A percentile compares a stretch with the other conserved stretches of the same genome.
Conservation (phyloP, 2,797 vertebrate species). For the Pseudotriccus pelzelni region DNA sequence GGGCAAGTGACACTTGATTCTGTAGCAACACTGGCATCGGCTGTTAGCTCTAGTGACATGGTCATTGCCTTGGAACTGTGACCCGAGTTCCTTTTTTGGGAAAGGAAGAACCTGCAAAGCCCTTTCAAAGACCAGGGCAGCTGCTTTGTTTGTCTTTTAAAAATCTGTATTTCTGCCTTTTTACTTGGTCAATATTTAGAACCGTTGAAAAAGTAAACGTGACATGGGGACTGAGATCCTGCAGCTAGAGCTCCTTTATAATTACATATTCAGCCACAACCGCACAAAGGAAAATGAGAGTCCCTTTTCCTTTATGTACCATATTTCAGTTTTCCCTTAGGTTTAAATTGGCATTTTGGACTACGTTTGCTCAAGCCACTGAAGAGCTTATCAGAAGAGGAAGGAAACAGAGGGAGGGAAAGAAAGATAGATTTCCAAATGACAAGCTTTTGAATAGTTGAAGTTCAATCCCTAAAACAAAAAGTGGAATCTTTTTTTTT, state of each 20-base stretch:
- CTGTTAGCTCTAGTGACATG: slow-evolving; percentile 13
- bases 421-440: slow-evolving; percentile 75
- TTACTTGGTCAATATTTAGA: slow-evolving; percentile 63
- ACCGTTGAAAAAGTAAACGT: slow-evolving; percentile 44
- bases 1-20: slow-evolving; percentile 34
- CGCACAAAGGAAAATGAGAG: slow-evolving; percentile 71
- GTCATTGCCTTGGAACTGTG: slow-evolving; percentile 15
- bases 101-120: background rate
- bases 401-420: slow-evolving; percentile 73
- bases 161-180: slow-evolving; percentile 16
- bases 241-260: slow-evolving; percentile 60
- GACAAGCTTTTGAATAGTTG: slow-evolving; percentile 78
- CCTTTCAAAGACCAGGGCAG: slow-evolving; percentile 21
- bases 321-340: slow-evolving; percentile 62
- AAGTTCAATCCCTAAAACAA: slow-evolving; percentile 86
- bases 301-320: slow-evolving; percentile 67
- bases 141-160: slow-evolving; percentile 59
- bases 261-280: slow-evolving; percentile 71
- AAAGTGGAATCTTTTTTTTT: slow-evolving; percentile 77
- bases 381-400: slow-evolving; percentile 69
- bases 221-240: slow-evolving; percentile 50
- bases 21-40: background rate
- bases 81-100: background rate
- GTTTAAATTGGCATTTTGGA: slow-evolving; percentile 76
- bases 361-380: slow-evolving; percentile 54